phyloP scores from a whole-genome alignment of 2,113 vertebrate species.

The Mustela lutreola region DNA sequence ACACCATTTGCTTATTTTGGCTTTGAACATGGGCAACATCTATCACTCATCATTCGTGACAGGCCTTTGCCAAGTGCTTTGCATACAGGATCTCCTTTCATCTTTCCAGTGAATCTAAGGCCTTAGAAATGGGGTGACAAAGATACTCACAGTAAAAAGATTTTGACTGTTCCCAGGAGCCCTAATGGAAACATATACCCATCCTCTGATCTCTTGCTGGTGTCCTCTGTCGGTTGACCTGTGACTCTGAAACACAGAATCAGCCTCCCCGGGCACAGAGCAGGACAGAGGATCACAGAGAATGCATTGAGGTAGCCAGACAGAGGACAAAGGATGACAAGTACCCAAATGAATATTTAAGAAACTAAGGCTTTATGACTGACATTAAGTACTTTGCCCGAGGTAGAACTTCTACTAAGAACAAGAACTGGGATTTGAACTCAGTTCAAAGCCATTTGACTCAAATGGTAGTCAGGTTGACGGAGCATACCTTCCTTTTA shows the following conservation, averaged over 20 bases:
- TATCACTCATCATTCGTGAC: neutral
- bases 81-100: neutral
- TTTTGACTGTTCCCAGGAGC: neutral
- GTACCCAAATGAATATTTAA: neutral
- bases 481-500: neutral
- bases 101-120: neutral
- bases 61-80: neutral
- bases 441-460: neutral
- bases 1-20: neutral
- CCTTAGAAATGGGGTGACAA: neutral
- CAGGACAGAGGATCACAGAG: neutral
- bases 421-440: neutral
- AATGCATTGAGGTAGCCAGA: neutral
- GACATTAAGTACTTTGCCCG: neutral
- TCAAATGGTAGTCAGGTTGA: neutral
- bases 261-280: neutral
- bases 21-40: neutral
- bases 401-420: neutral
- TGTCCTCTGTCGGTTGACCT: neutral
- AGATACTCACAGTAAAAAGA: neutral
- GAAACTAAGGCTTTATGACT: neutral
- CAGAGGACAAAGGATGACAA: neutral
- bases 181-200: neutral
- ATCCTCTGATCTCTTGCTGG: neutral
- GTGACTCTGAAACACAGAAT: neutral